Conservation (phyloP, 2,888 invertebrate genomes). For the Pachycephus smyrnensis region DNA sequence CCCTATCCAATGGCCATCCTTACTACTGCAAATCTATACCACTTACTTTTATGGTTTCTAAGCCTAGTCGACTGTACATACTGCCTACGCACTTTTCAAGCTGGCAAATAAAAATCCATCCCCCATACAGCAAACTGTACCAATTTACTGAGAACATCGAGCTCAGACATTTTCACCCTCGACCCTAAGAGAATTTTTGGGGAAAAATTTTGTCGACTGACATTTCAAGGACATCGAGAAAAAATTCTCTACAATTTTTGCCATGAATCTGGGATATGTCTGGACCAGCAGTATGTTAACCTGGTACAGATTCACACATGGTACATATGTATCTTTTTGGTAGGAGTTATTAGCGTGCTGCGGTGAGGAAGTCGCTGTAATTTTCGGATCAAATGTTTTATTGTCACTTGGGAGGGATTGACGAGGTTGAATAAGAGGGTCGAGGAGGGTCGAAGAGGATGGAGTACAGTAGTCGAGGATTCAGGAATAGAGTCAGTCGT, state of each 20-base stretch:
- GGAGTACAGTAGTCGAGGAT: conserved; percentile 11
- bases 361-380: conserved; percentile 26
- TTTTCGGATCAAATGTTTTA: conserved; percentile 41
- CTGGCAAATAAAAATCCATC: conserved; percentile 2
- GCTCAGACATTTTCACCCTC: no score
- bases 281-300: no score
- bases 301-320: no score
- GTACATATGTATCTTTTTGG: no score
- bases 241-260: no score
- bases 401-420: conserved; percentile 17
- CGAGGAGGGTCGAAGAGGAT: conserved; percentile 10
- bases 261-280: no score
- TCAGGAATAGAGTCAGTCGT: no score
- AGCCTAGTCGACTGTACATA: conserved; percentile 55
- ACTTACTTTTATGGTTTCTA: conserved; percentile 65
- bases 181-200: no score
- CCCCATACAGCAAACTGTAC: not conserved
- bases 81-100: conserved; percentile 7
- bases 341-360: conserved; percentile 22
- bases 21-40: conserved; percentile 63
- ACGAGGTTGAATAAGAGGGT: conserved; percentile 10
- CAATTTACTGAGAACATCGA: no score
- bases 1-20: conserved; percentile 35
- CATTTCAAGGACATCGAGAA: no score
- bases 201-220: no score